Evolutionary conservation across 35 echinoderm and acorn worm species (phyloP).

Genomic region (Hemicentrotus pulcherrimus): DNA sequence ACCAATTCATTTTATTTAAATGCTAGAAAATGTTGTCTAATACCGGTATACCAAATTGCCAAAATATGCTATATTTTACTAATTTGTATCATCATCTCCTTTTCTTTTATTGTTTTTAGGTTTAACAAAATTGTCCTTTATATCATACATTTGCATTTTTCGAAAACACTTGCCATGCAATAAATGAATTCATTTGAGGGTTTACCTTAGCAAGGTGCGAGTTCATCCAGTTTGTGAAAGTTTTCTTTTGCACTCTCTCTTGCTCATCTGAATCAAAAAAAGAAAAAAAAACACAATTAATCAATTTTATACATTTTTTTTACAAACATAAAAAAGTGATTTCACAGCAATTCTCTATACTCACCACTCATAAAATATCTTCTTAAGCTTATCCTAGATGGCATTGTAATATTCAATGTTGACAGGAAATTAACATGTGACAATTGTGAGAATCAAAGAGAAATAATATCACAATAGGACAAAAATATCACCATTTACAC

Average conservation of each 20-base stretch:
- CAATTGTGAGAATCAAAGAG: background rate
- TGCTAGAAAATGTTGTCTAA: too few relatives aligned
- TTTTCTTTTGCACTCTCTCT: slow-evolving; percentile 93
- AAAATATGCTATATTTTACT: too few relatives aligned
- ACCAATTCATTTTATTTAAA: too few relatives aligned
- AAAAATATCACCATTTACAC: background rate
- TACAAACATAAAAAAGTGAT: background rate
- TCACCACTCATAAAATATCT: background rate
- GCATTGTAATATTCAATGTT: background rate
- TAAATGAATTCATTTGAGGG: too few relatives aligned
- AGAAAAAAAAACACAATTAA: slow-evolving; percentile 1
- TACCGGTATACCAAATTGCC: too few relatives aligned
- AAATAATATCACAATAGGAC: background rate
- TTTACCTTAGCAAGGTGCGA: slow-evolving; percentile 82
- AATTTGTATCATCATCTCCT: too few relatives aligned
- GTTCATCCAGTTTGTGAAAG: slow-evolving; percentile 97
- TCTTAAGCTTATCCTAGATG: background rate
- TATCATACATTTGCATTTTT: too few relatives aligned
- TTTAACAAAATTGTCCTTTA: too few relatives aligned
- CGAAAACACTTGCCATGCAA: too few relatives aligned
- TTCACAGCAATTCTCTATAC: background rate
- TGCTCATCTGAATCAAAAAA: slow-evolving; percentile 82
- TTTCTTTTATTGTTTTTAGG: too few relatives aligned
- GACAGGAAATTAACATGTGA: background rate
- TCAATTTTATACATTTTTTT: background rate